Evolutionary conservation across 2,888 invertebrate species (phyloP), one percentile per base, ranked within the genome.

Genomic region (Cheiracanthium punctorium): DNA sequence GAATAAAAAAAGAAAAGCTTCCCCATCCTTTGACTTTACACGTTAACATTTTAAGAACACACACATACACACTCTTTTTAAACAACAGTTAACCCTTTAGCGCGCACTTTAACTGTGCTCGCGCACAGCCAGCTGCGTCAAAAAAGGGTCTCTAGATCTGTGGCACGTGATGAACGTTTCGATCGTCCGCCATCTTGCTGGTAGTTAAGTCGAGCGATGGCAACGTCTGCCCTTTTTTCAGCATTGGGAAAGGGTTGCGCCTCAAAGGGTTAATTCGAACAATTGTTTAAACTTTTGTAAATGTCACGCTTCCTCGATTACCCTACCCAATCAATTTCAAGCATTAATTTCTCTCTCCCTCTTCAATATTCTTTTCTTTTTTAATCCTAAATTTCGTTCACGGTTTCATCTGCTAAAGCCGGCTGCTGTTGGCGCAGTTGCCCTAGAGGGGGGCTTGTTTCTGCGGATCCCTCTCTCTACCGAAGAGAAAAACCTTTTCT

Each of bases 21-120:
- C n/a, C n/a, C n/a, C n/a, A n/a, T n/a, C n/a, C n/a, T n/a, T n/a
- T n/a, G n/a, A n/a, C n/a, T n/a, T n/a, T n/a, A n/a, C n/a, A n/a
- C n/a, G n/a, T n/a, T n/a, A 58, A 24, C 58, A 58, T 58, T 17
- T 58, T 58, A 58, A 58, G 58, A 58, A 24, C 58, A 37, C n/a
- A n/a, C n/a, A n/a, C n/a, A n/a, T n/a, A n/a, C n/a, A 58, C 58
- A 20, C 24, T 58, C 24, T 58, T 5, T 20, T 24, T 24, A 58
- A 58, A 58, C 58, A 58, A 17, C 24, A 58, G 58, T 58, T 58
- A n/a, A n/a, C n/a, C n/a, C n/a, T n/a, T n/a, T n/a, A n/a, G n/a
- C n/a, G n/a, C n/a, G n/a, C n/a, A n/a, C n/a, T n/a, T n/a, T n/a
- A n/a, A n/a, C n/a, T n/a, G n/a, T n/a, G n/a, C n/a, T n/a, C n/a